phyloP scores from a whole-genome alignment of 2,797 vertebrate genomes.

The Pteronotus mesoamericanus region DNA sequence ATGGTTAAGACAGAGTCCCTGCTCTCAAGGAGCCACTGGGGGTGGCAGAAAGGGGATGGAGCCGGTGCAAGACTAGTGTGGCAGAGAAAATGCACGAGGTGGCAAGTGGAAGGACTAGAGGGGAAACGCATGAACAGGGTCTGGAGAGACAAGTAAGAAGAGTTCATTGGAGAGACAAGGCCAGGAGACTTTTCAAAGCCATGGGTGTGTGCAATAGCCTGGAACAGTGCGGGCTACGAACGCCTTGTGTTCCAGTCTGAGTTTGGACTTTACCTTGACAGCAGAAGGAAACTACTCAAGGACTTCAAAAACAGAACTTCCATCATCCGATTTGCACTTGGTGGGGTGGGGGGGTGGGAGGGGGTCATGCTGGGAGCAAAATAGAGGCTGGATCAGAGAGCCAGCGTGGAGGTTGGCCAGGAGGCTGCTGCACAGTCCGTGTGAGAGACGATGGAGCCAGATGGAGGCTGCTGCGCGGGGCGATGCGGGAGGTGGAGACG shows the following conservation, averaged over 20 bases:
- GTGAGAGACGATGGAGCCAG: neutral
- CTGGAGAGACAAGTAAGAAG: neutral
- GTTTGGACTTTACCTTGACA: neutral
- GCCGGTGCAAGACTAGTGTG: too few species aligned
- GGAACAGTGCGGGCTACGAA: neutral
- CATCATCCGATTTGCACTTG: neutral
- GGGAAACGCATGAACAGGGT: rapidly evolving
- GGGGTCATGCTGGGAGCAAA: neutral
- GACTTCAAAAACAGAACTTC: neutral
- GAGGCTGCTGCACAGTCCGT: neutral
- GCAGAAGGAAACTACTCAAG: neutral
- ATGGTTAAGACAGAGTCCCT: neutral
- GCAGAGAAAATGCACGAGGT: rapidly evolving
- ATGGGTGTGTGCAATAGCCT: neutral
- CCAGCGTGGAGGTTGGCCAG: neutral
- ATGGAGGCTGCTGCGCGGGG: neutral
- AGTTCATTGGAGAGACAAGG: neutral
- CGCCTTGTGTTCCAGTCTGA: neutral
- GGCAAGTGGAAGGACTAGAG: too few species aligned
- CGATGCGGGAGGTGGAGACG: neutral
- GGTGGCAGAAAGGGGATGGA: neutral
- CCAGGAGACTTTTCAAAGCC: neutral
- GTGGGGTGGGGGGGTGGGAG: too few species aligned
- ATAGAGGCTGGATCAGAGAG: neutral
- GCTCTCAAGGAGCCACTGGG: neutral